Percentiles rank a stretch among this genome's conserved stretches.
Evolutionary conservation across 2,888 invertebrate genomes (phyloP).

Genomic region (Agrochola macilenta): DNA sequence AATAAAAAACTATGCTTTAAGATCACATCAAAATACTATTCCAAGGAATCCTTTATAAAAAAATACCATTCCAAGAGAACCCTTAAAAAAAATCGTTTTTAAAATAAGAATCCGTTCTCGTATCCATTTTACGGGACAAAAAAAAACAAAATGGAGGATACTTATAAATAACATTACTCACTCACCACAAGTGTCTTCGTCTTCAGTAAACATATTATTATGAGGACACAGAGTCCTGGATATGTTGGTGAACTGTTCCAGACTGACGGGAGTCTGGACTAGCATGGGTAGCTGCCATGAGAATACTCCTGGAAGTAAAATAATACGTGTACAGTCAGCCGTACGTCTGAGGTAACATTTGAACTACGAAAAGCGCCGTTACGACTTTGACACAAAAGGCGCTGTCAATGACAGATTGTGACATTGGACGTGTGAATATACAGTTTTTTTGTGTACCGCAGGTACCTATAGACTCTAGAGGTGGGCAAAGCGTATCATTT

Average conservation of each 20-base stretch:
- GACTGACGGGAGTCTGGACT: conserved; percentile 89
- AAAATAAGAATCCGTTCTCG: neutral
- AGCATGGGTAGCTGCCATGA: conserved; percentile 95
- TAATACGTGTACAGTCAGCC: too few relatives aligned
- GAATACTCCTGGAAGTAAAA: conserved; percentile 89
- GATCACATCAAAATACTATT: neutral
- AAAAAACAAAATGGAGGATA: conserved; percentile 7
- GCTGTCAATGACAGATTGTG: too few relatives aligned
- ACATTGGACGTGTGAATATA: too few relatives aligned
- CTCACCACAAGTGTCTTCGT: conserved; percentile 84
- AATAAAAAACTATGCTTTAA: neutral
- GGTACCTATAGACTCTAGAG: too few relatives aligned
- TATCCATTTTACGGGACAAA: neutral
- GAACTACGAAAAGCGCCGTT: too few relatives aligned
- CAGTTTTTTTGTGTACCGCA: too few relatives aligned
- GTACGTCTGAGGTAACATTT: too few relatives aligned
- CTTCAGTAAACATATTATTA: conserved; percentile 86
- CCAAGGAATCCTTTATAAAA: neutral
- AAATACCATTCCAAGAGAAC: neutral
- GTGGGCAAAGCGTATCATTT: too few relatives aligned
- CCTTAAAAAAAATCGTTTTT: neutral
- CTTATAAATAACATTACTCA: neutral
- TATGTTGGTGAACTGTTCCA: conserved; percentile 88
- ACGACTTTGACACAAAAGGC: too few relatives aligned
- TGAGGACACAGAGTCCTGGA: conserved; percentile 92